Base-by-base conservation (phyloP, 2,113 vertebrate species). In the Chloroceryle aenea region DNA sequence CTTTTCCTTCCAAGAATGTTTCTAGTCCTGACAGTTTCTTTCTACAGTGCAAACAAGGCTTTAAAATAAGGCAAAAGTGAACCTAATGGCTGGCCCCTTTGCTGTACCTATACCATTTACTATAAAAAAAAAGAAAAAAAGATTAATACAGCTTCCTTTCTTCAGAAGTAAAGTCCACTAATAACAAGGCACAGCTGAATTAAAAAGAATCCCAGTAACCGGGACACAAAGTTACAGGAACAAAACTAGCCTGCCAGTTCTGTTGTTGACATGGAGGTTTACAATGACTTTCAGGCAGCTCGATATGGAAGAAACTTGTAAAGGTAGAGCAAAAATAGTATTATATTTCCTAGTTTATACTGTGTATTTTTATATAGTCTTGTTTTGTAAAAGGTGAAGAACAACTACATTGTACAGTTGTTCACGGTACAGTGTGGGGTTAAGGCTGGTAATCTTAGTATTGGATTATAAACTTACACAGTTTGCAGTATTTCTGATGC, bases 141-240 rank as follows among this genome's bases (percentile, higher is more conserved):
- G 14, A 1, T 59, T 30, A 25, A 26, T 38, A 62, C 59, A 26
- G 26, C 59, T 62, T 38, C 81, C 96, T 98, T 42, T 98, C 98
- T 92, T 97, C 98, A 61, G 97, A 98, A 89, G 98, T 97, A 98
- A 99, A 99, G 67, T 98, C 98, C 83, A n/a, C 40, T 52, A 98
- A 98, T 50, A 98, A 98, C 61, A 95, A 89, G 38, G 5, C 43
- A 32, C 16, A 64, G 30, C 15, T 68, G 64, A 50, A 66, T 34
- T 56, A 73, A 21, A 52, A 34, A 45, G 25, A 73, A 50, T 48
- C 62, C 61, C 66, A 52, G 63, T 11, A 69, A 27, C 32, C 47
- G 79, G 21, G 63, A 34, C 3, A 7, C 42, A 32, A 8, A 42
- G 22, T 34, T 84, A 53, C 9, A 73, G 48, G 34, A 59, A n/a